A percentile compares a stretch with the other conserved stretches of the same genome.
Conservation (phyloP, 2,797 vertebrate species). For the Pampus argenteus region DNA sequence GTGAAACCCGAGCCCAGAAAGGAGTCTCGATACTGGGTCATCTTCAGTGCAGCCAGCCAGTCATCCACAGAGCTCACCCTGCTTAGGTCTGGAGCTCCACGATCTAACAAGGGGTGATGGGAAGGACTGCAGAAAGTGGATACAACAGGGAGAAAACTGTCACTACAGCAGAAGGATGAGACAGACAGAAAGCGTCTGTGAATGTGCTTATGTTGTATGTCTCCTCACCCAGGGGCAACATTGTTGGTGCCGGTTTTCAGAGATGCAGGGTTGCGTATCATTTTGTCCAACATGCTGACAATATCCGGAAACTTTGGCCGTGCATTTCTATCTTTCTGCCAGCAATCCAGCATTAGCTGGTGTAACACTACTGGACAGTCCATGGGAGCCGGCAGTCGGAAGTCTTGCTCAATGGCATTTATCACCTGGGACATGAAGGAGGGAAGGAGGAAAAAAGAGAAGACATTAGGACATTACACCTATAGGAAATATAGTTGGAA, state of each 20-base stretch:
- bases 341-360: slow-evolving; percentile 97
- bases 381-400: slow-evolving; percentile 95
- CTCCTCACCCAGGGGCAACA: slow-evolving; percentile 89
- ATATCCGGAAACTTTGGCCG: slow-evolving; percentile 94
- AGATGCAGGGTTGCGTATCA: slow-evolving; percentile 97
- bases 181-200: slow-evolving; percentile 9
- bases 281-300: slow-evolving; percentile 96
- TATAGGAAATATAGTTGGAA: no score
- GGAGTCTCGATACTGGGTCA: slow-evolving; percentile 96
- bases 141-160: not conserved
- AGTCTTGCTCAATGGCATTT: slow-evolving; percentile 96
- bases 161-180: not conserved
- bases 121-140: slow-evolving; percentile 85
- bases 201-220: slow-evolving; percentile 23
- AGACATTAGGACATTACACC: no score
- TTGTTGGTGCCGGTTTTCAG: slow-evolving; percentile 95
- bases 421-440: slow-evolving; percentile 86
- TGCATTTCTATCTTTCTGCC: slow-evolving; percentile 96
- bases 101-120: slow-evolving; percentile 92
- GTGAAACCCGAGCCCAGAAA: slow-evolving; percentile 95
- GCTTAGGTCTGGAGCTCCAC: slow-evolving; percentile 94
- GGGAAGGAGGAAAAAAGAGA: not conserved
- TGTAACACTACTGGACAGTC: slow-evolving; percentile 94
- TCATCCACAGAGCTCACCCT: slow-evolving; percentile 95
- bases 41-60: slow-evolving; percentile 95